Percentiles rank a stretch among this genome's conserved stretches.
Conservation (phyloP, 1,140 invertebrate genomes). For the Lineus longissimus region DNA sequence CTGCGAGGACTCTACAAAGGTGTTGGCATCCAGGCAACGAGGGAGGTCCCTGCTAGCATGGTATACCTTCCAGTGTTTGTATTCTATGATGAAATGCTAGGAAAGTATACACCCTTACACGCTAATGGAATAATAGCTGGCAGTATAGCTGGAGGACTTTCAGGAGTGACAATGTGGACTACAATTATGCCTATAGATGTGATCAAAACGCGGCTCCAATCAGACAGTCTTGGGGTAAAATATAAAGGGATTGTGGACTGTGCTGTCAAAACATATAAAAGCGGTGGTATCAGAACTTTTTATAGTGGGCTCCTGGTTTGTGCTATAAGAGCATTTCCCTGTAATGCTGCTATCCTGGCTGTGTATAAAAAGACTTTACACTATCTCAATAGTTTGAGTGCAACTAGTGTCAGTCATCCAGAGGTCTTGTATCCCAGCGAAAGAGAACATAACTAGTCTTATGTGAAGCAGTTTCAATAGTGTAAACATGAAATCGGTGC, state of each 20-base stretch:
- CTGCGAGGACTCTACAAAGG: not conserved
- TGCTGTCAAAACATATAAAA: not conserved
- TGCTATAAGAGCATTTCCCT: conserved; percentile 12
- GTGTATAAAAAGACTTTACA: conserved; percentile 2
- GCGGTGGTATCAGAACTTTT: not conserved
- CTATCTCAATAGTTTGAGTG: too few species aligned
- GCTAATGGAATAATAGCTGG: conserved; percentile 13
- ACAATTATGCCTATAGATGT: conserved; percentile 84
- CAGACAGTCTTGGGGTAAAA: conserved; percentile 55
- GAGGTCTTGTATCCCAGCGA: too few species aligned
- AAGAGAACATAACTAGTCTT: too few species aligned
- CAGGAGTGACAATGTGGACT: conserved; percentile 79
- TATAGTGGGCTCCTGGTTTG: not conserved
- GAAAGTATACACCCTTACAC: not conserved
- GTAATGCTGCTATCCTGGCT: conserved; percentile 12
- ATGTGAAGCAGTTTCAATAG: too few species aligned
- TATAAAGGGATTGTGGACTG: conserved; percentile 6
- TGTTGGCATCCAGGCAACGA: not conserved
- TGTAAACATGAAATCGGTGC: too few species aligned
- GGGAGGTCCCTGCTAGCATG: not conserved
- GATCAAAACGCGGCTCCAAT: conserved; percentile 82
- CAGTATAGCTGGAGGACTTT: conserved; percentile 75
- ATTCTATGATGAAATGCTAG: not conserved
- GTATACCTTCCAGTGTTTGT: not conserved
- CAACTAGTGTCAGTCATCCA: too few species aligned